Conservation (phyloP, 1,140 invertebrate species). For the Camponotus vicinus region DNA sequence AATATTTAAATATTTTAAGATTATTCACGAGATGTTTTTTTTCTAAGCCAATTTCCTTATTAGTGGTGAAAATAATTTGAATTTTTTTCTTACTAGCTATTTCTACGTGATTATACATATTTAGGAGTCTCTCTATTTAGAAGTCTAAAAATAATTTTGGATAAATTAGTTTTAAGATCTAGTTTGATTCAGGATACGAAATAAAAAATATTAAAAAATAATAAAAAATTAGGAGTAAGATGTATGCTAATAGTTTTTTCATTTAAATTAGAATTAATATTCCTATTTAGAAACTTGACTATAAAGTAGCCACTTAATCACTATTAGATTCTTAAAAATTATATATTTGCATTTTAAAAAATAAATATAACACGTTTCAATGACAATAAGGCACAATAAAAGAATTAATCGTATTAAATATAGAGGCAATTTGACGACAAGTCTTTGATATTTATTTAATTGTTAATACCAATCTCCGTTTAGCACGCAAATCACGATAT, state of each 20-base stretch:
- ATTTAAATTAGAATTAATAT: conserved; percentile 12
- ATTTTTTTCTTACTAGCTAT: too few species aligned
- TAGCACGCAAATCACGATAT: background rate
- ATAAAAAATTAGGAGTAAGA: background rate
- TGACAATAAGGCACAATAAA: background rate
- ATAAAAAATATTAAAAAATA: background rate
- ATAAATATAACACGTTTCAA: background rate
- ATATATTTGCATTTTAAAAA: background rate
- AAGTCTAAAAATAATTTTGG: background rate
- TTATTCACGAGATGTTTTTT: background rate
- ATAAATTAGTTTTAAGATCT: background rate
- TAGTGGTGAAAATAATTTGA: background rate
- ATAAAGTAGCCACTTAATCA: background rate
- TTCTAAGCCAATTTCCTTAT: background rate
- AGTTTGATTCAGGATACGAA: background rate
- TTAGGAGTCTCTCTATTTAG: too few species aligned
- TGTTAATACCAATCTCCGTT: background rate
- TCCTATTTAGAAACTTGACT: too few species aligned
- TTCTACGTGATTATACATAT: background rate
- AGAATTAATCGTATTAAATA: background rate
- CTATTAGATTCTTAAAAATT: conserved; percentile 16
- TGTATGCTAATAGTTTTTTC: background rate
- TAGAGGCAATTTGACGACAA: background rate
- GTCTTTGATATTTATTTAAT: background rate
- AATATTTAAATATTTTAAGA: background rate